Evolutionary conservation across 2,113 vertebrate genomes (phyloP), one percentile per base, ranked within the genome.

Genomic region (Azemiops feae): DNA sequence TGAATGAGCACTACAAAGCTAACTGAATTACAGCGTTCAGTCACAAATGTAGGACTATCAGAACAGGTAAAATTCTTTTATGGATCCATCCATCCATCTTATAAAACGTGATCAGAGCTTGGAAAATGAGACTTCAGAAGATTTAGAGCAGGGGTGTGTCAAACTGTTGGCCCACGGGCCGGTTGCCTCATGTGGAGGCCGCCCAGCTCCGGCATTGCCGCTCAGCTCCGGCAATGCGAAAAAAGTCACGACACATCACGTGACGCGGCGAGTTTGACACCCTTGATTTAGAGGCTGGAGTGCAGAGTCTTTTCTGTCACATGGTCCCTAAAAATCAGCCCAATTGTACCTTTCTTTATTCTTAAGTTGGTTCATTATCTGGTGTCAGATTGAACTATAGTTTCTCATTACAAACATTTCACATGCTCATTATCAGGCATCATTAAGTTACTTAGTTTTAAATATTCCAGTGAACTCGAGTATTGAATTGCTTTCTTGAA

Each of bases 361-460:
- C 85, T 89, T 20, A 54, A 52, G 69, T 0, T 4, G 89, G 47
- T 92, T 93, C 86, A n/a, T 5, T 22, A 90, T 93, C 93, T 14
- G 85, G 53, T 89, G 88, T 94, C 60, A 94, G 95, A 85, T 45
- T 85, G 39, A 91, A 93, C 93, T 95, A 4, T 90, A 53, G 95
- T 95, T 97, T 96, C 87, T 96, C 45, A 30, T 96, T 95, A 55
- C 89, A 92, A 94, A 93, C 89, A 90, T 94, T 94, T 93, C 95
- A 60, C n/a, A 91, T 91, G 91, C 92, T 95, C 91, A 96, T 96
- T 96, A 96, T 96, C 0, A 0, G 92, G 53, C 86, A 91, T 94
- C 50, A 0, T 94, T 96, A 96, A 95, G 93, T 94, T 94, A 93
- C 54, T 89, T 25, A 74, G 89, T 95, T 95, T 95, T 92, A 96